Base-by-base conservation (phyloP, 2,113 vertebrate genomes). In the Oxyura jamaicensis region DNA sequence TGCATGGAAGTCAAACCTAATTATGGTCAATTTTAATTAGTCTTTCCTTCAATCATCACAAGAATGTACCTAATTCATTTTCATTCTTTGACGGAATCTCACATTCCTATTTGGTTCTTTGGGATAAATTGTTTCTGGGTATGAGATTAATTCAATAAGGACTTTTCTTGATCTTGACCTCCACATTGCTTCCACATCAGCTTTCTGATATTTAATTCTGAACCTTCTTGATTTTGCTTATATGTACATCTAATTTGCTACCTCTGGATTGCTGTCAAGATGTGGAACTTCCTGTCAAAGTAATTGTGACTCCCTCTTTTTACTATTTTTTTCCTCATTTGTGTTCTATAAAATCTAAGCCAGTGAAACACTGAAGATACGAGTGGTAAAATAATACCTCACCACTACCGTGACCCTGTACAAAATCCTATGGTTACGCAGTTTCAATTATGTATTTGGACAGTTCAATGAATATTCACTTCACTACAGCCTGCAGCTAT, bases 1-100 rank as follows among this genome's bases (percentile, higher is more conserved):
- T 93, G 28, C 81, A 76, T 85, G 53, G 74, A 94, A 96, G 78
- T 93, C 85, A 93, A 83, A 95, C 48, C 95, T 85, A 82, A 93
- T 93, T 93, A 82, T 82, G 66, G 63, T 87, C 71, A 48, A 41
- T 72, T 93, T 71, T 91, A 86, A 95, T 95, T 92, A 89, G 66
- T 69, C 50, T 90, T 31, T 79, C 88, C 73, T 90, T 97, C 78
- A 53, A 76, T 90, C 94, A 91, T 89, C 84, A 75, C n/a, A 63
- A 71, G 53, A 95, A 75, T 59, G 36, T 65, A 46, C 35, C 29
- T 76, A 53, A 93, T 87, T 91, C 52, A 84, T 94, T 95, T 96
- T 91, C 58, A 73, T 83, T 90, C 74, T 95, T 82, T 94, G 66
- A 75, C 59, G 91, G 76, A 65, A 83, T 88, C 68, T 86, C 69